Evolutionary conservation across 30 jellyfish, hydroid and myxozoan species (phyloP).

Genomic region (Turritopsis dohrnii): DNA sequence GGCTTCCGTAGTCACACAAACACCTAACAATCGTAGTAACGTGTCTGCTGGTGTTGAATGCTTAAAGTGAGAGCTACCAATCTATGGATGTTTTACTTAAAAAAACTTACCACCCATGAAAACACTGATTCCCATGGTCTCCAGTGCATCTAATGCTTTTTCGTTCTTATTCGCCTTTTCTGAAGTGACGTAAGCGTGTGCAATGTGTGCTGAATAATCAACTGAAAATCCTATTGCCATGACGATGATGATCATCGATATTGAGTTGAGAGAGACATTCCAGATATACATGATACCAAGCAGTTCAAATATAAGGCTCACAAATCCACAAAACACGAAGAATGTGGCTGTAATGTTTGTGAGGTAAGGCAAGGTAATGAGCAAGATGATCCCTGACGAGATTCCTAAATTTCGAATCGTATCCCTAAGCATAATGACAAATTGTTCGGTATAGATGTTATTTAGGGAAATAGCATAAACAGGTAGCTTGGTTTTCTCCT

Average conservation of each 20-base stretch:
- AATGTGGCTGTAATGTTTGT: constrained; percentile 66
- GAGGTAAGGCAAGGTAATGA: constrained; percentile 78
- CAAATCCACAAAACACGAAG: constrained; percentile 58
- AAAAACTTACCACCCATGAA: constrained; percentile 94
- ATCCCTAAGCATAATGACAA: constrained; percentile 66
- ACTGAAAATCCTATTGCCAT: constrained; percentile 98
- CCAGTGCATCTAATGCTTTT: constrained; percentile 70
- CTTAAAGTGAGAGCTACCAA: too few relatives aligned
- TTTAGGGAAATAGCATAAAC: constrained; percentile 58
- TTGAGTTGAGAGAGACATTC: constrained; percentile 87
- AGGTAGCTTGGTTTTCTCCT: constrained; percentile 28
- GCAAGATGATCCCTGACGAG: constrained; percentile 69
- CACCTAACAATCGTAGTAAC: too few relatives aligned
- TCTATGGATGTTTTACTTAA: too few relatives aligned
- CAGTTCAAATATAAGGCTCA: constrained; percentile 73
- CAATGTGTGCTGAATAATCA: constrained; percentile 95
- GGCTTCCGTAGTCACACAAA: too few relatives aligned
- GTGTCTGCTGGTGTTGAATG: too few relatives aligned
- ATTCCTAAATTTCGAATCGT: constrained; percentile 68
- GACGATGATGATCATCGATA: constrained; percentile 84
- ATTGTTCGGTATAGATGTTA: constrained; percentile 78
- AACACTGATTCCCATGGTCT: constrained; percentile 91
- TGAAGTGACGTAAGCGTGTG: constrained; percentile 75
- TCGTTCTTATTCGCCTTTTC: constrained; percentile 62
- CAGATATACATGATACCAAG: constrained; percentile 85